Base-by-base conservation (phyloP, 92 coral and sea anemone genomes). In the Pocillopora grandis region DNA sequence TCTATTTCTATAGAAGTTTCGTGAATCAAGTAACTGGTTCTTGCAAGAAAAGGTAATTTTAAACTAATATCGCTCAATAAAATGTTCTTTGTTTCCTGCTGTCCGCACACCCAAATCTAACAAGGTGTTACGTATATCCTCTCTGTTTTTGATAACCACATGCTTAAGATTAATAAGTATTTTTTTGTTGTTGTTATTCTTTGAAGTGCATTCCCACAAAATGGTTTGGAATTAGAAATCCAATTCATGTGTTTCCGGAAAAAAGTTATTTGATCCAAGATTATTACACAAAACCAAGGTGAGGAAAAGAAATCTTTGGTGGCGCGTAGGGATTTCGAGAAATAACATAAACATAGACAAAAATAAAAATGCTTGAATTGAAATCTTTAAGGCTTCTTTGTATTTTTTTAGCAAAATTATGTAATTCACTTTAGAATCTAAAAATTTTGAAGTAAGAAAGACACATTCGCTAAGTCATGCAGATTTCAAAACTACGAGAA, bases 201-300 rank as follows among this genome's bases (percentile, higher is more conserved):
- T 19, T 71, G 72, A 60, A 82, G 86, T 64, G 20, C 21, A 17
- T 75, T 74, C 73, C 58, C 52, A 42, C 52, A 63, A 83, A 83
- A 62, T 19, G 49, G 72, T 23, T 21, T 23, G 33, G 80, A 61
- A 48, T n/a, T 82, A 49, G 58, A 72, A 13, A 13, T 15, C 80
- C 73, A 13, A 13, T 15, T 73, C 73, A 64, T 75, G 65, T 83
- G 86, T 83, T 83, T 83, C 86, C 86, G 86, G 86, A 77, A 42
- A 9, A 66, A 74, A 79, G 61, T 14, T 74, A n/a, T 55, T 36
- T 69, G 68, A 80, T 70, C 66, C 71, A 31, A 78, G 76, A 80
- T 36, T 36, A 66, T 16, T 58, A 2, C 58, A 70, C 85, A 67
- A 67, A 36, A 68, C 76, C 62, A 6, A 67, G 21, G 75, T 20